Base-by-base conservation (phyloP, 2,113 vertebrate genomes). In the Lepus timidus region DNA sequence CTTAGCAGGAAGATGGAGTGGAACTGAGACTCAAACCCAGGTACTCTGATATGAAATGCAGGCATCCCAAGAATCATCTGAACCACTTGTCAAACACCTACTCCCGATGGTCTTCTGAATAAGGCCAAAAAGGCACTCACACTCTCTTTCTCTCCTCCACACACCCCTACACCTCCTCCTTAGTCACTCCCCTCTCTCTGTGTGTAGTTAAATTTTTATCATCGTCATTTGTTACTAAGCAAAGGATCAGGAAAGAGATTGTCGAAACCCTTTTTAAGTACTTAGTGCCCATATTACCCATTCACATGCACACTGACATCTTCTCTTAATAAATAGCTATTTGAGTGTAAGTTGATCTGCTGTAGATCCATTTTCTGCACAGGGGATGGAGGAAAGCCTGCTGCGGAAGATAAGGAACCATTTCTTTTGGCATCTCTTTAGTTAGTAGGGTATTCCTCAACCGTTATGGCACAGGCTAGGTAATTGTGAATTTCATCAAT, bases 211-310 rank as follows among this genome's bases (percentile, higher is more conserved):
- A 58, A 58, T 58, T 58, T 58, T 58, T 58, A 82, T 74, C 49
- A 62, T 81, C 93, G 25, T 22, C 31, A 75, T 85, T 88, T 96
- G 7, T 78, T 68, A 79, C n/a, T 74, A 93, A 88, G 20, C 44
- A 93, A 91, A 92, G 51, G 7, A 91, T 65, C 51, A 81, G 89
- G 55, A 90, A 91, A 31, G 11, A n/a, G 27, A 39, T 91, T 79
- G 4, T 44, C 79, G 58, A 84, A 84, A 68, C 6, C 62, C 29
- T 61, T 55, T 31, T 44, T 55, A 80, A 33, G 13, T 71, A 31
- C 55, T 58, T 79, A 95, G 19, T 88, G 55, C 27, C 22, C 5
- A 52, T 71, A n/a, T 89, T 23, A 36, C 17, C 22, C 67, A 51
- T 52, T 27, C 75, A 36, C 19, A 17, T 22, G 33, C 73, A 75